Percentiles rank a stretch among this genome's conserved stretches.
These are phyloP conservation scores for Tolypeutes matacus DNA, from an alignment of 2,797 vertebrate genomes.

Conservation along the genomic window DNA sequence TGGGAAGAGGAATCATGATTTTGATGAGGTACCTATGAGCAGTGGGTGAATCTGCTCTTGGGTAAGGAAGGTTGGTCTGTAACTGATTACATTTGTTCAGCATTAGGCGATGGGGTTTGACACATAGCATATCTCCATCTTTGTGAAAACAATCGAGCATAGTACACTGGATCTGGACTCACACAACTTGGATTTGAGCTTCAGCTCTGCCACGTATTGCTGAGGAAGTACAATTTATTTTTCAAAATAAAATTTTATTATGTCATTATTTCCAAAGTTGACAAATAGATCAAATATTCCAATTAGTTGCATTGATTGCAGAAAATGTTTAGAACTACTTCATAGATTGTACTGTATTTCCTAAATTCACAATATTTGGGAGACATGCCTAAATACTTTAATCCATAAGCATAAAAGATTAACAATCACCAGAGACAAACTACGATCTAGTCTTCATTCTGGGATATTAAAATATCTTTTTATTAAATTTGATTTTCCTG, in stretches of 20 bases:
- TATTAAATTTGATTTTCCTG: neutral
- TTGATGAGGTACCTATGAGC: neutral
- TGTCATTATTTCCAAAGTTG: no score
- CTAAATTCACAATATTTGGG: no score
- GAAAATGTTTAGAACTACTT: no score
- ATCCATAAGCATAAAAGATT: no score
- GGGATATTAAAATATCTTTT: neutral
- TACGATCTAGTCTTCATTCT: neutral
- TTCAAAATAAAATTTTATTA: no score
- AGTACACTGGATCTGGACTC: neutral
- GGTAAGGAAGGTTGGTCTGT: neutral
- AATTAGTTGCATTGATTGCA: no score
- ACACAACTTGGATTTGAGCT: neutral
- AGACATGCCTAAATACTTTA: no score
- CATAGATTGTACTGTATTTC: no score
- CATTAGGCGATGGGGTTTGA: neutral
- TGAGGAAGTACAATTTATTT: neutral
- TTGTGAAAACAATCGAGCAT: neutral
- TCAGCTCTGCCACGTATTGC: neutral
- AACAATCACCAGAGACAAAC: no score
- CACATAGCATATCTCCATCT: neutral
- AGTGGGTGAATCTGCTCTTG: neutral
- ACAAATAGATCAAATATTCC: no score
- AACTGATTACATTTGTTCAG: neutral
- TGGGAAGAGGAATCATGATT: neutral